phyloP scores from a whole-genome alignment of 2,888 invertebrate genomes.

The Meghimatium bilineatum region DNA sequence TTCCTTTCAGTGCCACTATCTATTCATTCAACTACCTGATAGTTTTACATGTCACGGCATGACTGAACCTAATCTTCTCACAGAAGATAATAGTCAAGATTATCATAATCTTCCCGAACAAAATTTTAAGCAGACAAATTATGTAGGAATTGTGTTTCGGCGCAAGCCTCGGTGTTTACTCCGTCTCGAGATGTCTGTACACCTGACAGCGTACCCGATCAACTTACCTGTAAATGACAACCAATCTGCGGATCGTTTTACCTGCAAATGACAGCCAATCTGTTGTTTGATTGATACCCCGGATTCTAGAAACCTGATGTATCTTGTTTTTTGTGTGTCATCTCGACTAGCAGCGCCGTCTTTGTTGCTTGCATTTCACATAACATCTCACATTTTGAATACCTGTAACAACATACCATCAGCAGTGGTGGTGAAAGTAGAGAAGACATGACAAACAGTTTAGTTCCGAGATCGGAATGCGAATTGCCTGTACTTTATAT shows the following conservation, averaged over 20 bases:
- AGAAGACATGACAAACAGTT: too few relatives aligned
- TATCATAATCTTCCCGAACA: neutral
- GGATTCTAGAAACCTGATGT: neutral
- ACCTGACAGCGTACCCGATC: constrained; percentile 13
- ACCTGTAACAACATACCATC: too few relatives aligned
- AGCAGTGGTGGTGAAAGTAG: too few relatives aligned
- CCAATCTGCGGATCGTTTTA: constrained; percentile 22
- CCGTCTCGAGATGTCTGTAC: neutral
- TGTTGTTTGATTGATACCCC: constrained; percentile 14
- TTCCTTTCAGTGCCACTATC: too few relatives aligned
- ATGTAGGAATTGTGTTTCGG: neutral
- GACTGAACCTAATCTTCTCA: neutral
- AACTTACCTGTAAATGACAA: constrained; percentile 24
- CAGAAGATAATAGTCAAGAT: neutral
- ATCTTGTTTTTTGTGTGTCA: neutral
- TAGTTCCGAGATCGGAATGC: too few relatives aligned
- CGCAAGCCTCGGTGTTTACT: neutral
- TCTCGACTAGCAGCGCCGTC: neutral
- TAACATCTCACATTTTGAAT: too few relatives aligned
- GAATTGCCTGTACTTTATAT: too few relatives aligned
- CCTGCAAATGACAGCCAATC: constrained; percentile 28
- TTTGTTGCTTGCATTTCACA: too few relatives aligned
- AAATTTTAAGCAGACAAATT: neutral
- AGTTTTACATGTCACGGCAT: too few relatives aligned
- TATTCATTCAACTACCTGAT: too few relatives aligned